Percentiles rank a stretch among this genome's conserved stretches.
Conservation (phyloP, 2,888 invertebrate genomes). For the Cyclophora punctaria region DNA sequence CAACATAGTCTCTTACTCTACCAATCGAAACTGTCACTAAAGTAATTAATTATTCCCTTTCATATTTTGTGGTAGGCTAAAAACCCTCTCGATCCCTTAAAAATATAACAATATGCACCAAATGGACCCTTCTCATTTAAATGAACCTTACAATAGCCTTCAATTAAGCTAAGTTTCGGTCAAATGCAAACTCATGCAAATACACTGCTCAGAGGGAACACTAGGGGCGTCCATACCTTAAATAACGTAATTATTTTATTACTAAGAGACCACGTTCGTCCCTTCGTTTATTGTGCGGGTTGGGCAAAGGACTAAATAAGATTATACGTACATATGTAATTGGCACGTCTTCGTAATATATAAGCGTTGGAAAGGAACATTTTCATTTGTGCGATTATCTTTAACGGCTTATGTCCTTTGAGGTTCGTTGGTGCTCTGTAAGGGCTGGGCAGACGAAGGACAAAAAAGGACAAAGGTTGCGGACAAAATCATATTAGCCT, state of each 20-base stretch:
- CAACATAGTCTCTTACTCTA: too few species aligned
- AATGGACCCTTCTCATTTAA: neutral
- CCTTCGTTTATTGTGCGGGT: constrained; percentile 19
- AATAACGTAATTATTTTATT: constrained; percentile 46
- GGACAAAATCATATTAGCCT: too few species aligned
- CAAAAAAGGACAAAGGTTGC: too few species aligned
- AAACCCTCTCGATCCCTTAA: too few species aligned
- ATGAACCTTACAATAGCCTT: constrained; percentile 7
- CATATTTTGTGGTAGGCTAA: too few species aligned
- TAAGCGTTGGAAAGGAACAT: constrained; percentile 4
- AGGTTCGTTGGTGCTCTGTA: neutral
- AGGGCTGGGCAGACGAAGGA: too few species aligned
- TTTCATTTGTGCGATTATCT: constrained; percentile 4
- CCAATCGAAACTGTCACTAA: too few species aligned
- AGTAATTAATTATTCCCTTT: too few species aligned
- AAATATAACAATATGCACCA: too few species aligned
- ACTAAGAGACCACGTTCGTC: constrained; percentile 24
- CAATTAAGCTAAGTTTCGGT: constrained; percentile 14
- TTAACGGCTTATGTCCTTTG: constrained; percentile 5
- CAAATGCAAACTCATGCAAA: constrained; percentile 20
- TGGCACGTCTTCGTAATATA: constrained; percentile 22
- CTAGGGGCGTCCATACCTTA: constrained; percentile 6
- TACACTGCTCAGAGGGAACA: constrained; percentile 11
- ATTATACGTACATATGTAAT: constrained; percentile 20
- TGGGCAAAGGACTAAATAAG: constrained; percentile 22